Evolutionary conservation across 2,797 vertebrate genomes (phyloP), one percentile per base, ranked within the genome.

Genomic region (Hippopotamyrus pictus): DNA sequence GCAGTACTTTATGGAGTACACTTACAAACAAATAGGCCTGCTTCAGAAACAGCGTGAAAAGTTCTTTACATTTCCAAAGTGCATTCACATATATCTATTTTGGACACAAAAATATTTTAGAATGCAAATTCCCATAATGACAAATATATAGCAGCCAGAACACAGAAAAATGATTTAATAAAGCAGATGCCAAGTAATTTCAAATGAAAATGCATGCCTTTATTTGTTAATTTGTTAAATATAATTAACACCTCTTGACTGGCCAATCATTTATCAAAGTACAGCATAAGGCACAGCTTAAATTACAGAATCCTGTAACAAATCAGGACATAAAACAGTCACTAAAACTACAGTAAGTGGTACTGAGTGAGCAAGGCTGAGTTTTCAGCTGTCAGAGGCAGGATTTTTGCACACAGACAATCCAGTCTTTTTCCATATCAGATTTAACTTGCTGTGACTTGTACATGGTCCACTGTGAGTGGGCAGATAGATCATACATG

Each of bases 231-330:
- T 79, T 73, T 59, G 69, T 84, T 53, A 65, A 37, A 57, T 54
- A 33, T 54, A 90, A 90, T 90, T 90, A 90, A 84, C 54, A 88
- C 90, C 85, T 89, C 65, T 87, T 86, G 83, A 37, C 46, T 33
- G 22, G 11, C 22, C 62, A 87, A 79, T 51, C 12, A 87, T 89
- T 87, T 87, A 33, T 83, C 53, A 82, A 62, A 88, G 44, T 9
- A 90, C 33, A 87, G 65, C 33, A 79, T 57, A 82, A 14, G 37
- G 51, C 17, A 33, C 57, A 22, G 41, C 50, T 85, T 83, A 89
- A 65, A 86, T 37, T 57, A 51, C 50, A 57, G 29, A 33, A 86
- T 14, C 25, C 48, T 22, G 48, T 48, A 86, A 37, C 25, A 57
- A 33, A 86, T 86, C 48, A 54, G 25, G 22, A 86, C 50, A 86